These are phyloP conservation scores for Morbakka virulenta DNA, from an alignment of 30 jellyfish, hydroid and myxozoan species.

Conservation along the genomic window DNA sequence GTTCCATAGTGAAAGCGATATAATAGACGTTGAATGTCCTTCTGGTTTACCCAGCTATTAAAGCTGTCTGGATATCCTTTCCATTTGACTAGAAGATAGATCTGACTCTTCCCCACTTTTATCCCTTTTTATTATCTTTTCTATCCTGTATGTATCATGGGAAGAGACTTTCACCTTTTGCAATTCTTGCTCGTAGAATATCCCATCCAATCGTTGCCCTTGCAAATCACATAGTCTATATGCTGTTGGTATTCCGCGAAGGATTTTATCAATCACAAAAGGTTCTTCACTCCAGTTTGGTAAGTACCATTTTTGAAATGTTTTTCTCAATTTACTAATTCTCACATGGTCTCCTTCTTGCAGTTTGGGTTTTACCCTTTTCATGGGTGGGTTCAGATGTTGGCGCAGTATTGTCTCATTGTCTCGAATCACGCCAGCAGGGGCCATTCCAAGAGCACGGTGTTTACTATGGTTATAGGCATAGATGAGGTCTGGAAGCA, in stretches of 20 bases:
- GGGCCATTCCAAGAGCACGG: constrained; percentile 28
- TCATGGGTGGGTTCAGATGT: neutral
- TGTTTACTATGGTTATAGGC: constrained; percentile 25
- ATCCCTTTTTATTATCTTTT: no score
- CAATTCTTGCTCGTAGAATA: no score
- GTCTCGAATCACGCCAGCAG: constrained; percentile 10
- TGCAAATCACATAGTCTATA: constrained; percentile 21
- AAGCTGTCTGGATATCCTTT: no score
- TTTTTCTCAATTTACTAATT: no score
- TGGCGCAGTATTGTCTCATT: neutral
- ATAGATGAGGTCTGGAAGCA: constrained; percentile 22
- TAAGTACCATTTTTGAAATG: constrained; percentile 42
- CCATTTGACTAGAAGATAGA: no score
- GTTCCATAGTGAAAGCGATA: no score
- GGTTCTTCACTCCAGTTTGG: constrained; percentile 1
- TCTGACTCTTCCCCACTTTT: no score
- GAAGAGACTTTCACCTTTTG: constrained; percentile 2
- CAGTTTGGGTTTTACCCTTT: neutral
- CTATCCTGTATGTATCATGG: no score
- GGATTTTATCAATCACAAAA: no score
- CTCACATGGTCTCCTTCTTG: no score
- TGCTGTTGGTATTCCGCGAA: constrained; percentile 3
- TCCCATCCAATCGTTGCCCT: constrained; percentile 4
- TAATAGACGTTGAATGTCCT: no score
- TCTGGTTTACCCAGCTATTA: no score